Conservation (phyloP, 2,888 invertebrate species). For the Megaustenia siamemsis region DNA sequence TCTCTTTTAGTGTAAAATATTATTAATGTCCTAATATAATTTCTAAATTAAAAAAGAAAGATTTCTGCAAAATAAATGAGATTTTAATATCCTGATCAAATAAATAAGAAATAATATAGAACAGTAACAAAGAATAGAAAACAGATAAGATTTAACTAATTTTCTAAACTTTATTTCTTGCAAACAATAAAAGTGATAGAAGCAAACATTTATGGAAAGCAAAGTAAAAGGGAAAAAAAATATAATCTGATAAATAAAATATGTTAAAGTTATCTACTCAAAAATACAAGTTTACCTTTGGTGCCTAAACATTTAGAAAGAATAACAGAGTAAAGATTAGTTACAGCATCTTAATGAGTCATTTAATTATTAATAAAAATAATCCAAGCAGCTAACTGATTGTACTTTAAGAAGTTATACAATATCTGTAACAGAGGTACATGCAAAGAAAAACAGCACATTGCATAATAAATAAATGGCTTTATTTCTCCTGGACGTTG, state of each 20-base stretch:
- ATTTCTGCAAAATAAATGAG: neutral
- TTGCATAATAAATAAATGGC: too few relatives aligned
- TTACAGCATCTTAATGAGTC: neutral
- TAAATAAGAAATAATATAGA: neutral
- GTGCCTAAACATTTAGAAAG: conserved; percentile 25
- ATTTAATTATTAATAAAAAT: too few relatives aligned
- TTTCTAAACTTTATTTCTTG: neutral
- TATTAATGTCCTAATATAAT: too few relatives aligned
- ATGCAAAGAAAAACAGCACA: too few relatives aligned
- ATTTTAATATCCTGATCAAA: neutral
- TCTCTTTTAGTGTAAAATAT: too few relatives aligned
- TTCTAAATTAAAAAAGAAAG: too few relatives aligned
- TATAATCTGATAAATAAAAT: neutral
- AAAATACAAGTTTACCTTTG: conserved; percentile 35
- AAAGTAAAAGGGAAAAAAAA: neutral
- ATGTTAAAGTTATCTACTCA: neutral
- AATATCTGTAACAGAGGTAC: too few relatives aligned
- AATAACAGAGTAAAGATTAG: neutral
- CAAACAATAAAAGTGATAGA: neutral
- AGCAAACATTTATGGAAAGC: neutral
- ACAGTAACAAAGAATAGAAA: neutral
- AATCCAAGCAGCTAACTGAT: too few relatives aligned
- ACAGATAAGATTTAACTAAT: neutral
- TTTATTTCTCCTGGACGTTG: too few relatives aligned
- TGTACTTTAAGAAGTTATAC: too few relatives aligned